Evolutionary conservation across 2,797 vertebrate genomes (phyloP).

Genomic region (Poeciliopsis infans): DNA sequence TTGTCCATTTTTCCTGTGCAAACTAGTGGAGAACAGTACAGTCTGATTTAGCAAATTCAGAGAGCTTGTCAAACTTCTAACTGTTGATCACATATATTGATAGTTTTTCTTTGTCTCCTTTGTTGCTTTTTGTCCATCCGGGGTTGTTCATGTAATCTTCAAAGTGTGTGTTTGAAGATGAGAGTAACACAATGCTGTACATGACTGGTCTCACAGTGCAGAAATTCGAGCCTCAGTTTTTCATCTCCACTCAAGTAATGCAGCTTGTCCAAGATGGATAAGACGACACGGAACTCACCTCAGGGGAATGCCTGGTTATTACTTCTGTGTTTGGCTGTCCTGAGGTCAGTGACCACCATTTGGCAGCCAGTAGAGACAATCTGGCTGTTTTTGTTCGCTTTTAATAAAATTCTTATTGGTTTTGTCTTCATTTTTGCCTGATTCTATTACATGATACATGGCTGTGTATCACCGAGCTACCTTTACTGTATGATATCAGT

Average conservation of each 20-base stretch:
- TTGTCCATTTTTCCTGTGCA: not conserved
- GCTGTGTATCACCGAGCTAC: constrained; percentile 1
- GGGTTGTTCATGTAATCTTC: not conserved
- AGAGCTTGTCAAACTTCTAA: constrained; percentile 47
- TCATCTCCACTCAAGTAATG: constrained; percentile 57
- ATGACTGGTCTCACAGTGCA: constrained; percentile 42
- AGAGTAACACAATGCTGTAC: constrained; percentile 43
- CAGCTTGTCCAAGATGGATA: constrained; percentile 47
- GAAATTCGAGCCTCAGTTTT: constrained; percentile 47
- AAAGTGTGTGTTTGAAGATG: constrained; percentile 23
- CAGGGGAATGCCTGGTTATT: constrained; percentile 65
- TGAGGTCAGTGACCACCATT: constrained; percentile 47
- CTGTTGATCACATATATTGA: constrained; percentile 43
- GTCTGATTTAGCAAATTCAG: constrained; percentile 39
- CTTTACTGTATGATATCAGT: constrained; percentile 31
- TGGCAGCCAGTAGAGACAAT: constrained; percentile 56
- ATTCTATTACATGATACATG: constrained; percentile 4
- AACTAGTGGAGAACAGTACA: not conserved
- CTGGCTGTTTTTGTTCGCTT: constrained; percentile 57
- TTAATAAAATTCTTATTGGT: constrained; percentile 56
- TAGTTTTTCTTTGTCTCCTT: constrained; percentile 4
- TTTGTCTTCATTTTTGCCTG: constrained; percentile 40
- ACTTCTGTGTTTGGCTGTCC: constrained; percentile 55
- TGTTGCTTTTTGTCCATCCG: constrained; percentile 18
- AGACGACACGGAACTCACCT: constrained; percentile 49